Evolutionary conservation across 1,140 invertebrate species (phyloP).

Genomic region (Spodoptera frugiperda): DNA sequence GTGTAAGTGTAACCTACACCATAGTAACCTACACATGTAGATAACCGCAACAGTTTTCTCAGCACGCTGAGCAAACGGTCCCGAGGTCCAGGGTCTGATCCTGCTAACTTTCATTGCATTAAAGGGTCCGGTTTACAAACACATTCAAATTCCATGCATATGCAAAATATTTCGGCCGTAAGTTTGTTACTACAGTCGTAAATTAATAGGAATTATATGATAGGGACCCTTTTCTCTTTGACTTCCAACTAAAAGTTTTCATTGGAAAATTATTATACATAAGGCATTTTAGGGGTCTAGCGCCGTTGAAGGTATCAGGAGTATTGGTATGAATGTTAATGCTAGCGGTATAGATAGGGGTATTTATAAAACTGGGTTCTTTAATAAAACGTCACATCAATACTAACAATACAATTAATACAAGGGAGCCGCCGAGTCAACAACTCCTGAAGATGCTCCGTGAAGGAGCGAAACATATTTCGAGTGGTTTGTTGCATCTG

Average conservation of each 20-base stretch:
- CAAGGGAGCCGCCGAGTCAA: too few species aligned
- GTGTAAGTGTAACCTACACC: too few species aligned
- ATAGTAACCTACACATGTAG: too few species aligned
- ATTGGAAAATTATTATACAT: slow-evolving; percentile 37
- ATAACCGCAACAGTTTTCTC: slow-evolving; percentile 2
- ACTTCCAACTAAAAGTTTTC: slow-evolving; percentile 22
- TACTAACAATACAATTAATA: too few species aligned
- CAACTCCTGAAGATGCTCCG: too few species aligned
- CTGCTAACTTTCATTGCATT: slow-evolving; percentile 39
- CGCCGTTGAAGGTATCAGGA: background rate
- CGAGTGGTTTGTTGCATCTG: too few species aligned
- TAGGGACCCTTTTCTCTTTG: slow-evolving; percentile 15
- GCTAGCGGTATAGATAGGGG: too few species aligned
- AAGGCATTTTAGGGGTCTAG: slow-evolving; percentile 5
- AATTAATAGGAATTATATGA: slow-evolving; percentile 40
- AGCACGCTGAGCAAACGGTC: slow-evolving; percentile 8
- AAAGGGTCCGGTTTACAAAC: slow-evolving; percentile 37
- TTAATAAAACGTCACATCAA: too few species aligned
- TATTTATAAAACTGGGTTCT: too few species aligned
- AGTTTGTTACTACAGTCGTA: slow-evolving; percentile 28
- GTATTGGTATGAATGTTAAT: background rate
- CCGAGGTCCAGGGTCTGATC: slow-evolving; percentile 31
- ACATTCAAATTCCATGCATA: slow-evolving; percentile 38
- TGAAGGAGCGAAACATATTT: too few species aligned
- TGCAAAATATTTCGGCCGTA: slow-evolving; percentile 34